Conservation (phyloP, 2,888 invertebrate species). For the Ochropleura plecta region DNA sequence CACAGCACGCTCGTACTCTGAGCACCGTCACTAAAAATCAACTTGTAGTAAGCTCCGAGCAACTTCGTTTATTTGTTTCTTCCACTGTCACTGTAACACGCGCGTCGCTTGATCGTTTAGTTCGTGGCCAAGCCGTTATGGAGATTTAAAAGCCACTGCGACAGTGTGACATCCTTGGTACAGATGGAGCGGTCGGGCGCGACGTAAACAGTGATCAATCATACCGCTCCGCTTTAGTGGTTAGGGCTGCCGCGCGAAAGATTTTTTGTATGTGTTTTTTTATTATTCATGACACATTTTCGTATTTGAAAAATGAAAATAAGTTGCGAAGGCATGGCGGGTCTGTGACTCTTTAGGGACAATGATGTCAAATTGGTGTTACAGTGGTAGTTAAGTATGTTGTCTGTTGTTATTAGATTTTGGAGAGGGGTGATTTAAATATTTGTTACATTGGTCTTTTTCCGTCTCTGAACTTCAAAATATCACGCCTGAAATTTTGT, state of each 20-base stretch:
- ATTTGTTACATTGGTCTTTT: not conserved
- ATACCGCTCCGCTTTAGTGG: constrained; percentile 49
- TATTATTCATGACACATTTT: constrained; percentile 57
- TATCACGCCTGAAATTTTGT: not conserved
- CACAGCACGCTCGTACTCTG: too few species aligned
- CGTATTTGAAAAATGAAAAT: constrained; percentile 33
- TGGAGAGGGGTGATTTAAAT: not conserved
- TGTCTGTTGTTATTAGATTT: not conserved
- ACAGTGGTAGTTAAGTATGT: constrained; percentile 2
- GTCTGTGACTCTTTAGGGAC: constrained; percentile 18
- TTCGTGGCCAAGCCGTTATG: not conserved
- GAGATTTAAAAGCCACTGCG: constrained; percentile 30
- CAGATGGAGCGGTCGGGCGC: constrained; percentile 62
- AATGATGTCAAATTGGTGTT: constrained; percentile 24
- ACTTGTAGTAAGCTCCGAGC: not conserved
- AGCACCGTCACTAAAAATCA: too few species aligned
- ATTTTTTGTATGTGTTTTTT: constrained; percentile 53
- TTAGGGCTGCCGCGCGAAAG: constrained; percentile 56
- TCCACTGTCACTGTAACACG: not conserved
- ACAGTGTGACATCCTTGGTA: constrained; percentile 55
- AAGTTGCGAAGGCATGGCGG: constrained; percentile 45
- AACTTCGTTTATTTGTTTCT: not conserved
- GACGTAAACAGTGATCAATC: constrained; percentile 66
- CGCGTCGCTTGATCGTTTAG: not conserved
- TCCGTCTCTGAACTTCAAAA: not conserved